These are phyloP conservation scores for Gnathonemus echidnorhynchus DNA, from an alignment of 2,113 vertebrate species.

Conservation along the genomic window DNA sequence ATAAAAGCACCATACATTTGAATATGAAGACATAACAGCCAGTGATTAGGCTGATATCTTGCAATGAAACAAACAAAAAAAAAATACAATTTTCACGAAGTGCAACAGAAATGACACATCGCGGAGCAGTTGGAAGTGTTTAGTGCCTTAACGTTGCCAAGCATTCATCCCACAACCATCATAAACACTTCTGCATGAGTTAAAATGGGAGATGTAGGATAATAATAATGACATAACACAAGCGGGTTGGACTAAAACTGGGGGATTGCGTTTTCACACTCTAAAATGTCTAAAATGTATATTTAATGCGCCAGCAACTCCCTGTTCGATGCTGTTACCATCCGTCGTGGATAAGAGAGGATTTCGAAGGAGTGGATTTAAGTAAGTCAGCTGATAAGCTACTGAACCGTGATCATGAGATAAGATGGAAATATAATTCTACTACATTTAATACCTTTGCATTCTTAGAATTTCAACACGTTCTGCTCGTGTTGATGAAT, in stretches of 20 bases:
- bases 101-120: not conserved
- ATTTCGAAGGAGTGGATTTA: constrained; percentile 14
- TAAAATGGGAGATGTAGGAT: not conserved
- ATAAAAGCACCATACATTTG: not conserved
- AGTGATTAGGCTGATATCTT: not conserved
- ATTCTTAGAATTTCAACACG: not conserved
- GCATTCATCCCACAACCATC: not conserved
- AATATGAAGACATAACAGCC: not conserved
- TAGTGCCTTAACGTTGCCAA: not conserved
- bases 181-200: not conserved
- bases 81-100: not conserved
- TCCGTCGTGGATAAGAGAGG: constrained; percentile 15
- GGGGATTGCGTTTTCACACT: not conserved
- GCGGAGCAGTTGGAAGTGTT: not conserved
- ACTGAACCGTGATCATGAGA: not conserved
- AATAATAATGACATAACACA: constrained; percentile 18
- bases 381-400: not conserved
- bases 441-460: not conserved
- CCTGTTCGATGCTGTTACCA: not conserved
- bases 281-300: not conserved
- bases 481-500: not conserved
- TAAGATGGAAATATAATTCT: not conserved
- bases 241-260: not conserved
- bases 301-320: constrained; percentile 18
- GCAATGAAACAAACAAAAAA: not conserved